Evolutionary conservation across 1,140 invertebrate genomes (phyloP), one percentile per base, ranked within the genome.

Genomic region (Anthonomus grandis): DNA sequence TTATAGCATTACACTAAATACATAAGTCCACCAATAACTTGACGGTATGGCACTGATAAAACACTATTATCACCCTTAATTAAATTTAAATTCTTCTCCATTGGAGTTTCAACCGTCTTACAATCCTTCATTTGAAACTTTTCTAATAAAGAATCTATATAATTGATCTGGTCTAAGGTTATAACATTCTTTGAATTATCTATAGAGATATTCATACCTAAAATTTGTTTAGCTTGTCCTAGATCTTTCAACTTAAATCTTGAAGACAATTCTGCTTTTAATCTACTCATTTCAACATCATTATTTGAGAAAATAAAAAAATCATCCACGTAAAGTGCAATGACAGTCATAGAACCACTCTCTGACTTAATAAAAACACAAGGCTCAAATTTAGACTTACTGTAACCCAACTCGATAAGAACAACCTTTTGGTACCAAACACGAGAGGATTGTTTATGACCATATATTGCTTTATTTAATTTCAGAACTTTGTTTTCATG

Each of bases 11-110:
- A n/a, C n/a, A n/a, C n/a, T 4, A 77, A 52, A 62, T 77, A 78
- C 63, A 78, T 69, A 10, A 79, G 60, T 38, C 58, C 55, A n/a
- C 74, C 75, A 12, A 78, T 66, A 3, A 70, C 41, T 34, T 76
- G 47, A 52, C 69, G 66, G 59, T 70, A 78, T 19, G 61, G 25
- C 66, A 59, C 23, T 19, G 3, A 13, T 27, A 38, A 34, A 13
- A n/a, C 6, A 18, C 47, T 27, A 38, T 4, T n/a, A n/a, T 18
- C n/a, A n/a, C 50, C 51, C 9, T 36, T 23, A 25, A n/a, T 18
- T 44, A 12, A 37, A 5, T 54, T 49, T 47, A 72, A 3, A 72
- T 54, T 53, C 42, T 21, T 2, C 39, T 65, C 60, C 21, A 63
- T 51, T 25, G 58, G 61, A 3, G 64, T 63, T 53, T 8, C 39